Conservation (phyloP, 53 echinoderm and acorn worm genomes). For the Mesocentrotus franciscanus region DNA sequence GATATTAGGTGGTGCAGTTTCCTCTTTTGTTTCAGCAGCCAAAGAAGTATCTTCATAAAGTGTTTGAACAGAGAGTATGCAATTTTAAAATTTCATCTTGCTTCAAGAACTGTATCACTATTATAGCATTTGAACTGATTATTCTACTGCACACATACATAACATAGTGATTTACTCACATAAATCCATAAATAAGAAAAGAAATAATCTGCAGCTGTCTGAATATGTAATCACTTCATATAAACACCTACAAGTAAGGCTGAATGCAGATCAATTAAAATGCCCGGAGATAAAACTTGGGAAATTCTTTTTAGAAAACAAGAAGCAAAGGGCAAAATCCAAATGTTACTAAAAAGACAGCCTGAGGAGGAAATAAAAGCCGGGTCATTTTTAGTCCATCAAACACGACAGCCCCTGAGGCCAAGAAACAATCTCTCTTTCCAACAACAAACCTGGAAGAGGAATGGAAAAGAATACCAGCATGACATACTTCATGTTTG, state of each 20-base stretch:
- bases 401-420: slow-evolving; percentile 2
- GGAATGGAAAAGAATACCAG: slow-evolving; percentile 18
- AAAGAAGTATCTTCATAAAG: too few species aligned
- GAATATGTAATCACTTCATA: neutral
- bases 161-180: neutral
- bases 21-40: too few species aligned
- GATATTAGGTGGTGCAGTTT: too few species aligned
- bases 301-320: slow-evolving; percentile 15
- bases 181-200: neutral
- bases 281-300: neutral
- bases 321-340: slow-evolving; percentile 23
- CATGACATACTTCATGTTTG: slow-evolving; percentile 54
- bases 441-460: neutral
- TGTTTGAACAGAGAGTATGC: too few species aligned
- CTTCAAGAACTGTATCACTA: too few species aligned
- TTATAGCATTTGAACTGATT: too few species aligned
- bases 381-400: slow-evolving; percentile 51
- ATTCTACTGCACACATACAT: neutral
- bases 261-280: slow-evolving; percentile 31
- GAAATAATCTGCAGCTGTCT: neutral
- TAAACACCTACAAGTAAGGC: neutral
- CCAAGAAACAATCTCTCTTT: neutral
- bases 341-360: slow-evolving; percentile 25
- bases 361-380: slow-evolving; percentile 20
- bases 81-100: too few species aligned